Evolutionary conservation across 2,113 vertebrate species (phyloP).

Genomic region (Microtus richardsoni): DNA sequence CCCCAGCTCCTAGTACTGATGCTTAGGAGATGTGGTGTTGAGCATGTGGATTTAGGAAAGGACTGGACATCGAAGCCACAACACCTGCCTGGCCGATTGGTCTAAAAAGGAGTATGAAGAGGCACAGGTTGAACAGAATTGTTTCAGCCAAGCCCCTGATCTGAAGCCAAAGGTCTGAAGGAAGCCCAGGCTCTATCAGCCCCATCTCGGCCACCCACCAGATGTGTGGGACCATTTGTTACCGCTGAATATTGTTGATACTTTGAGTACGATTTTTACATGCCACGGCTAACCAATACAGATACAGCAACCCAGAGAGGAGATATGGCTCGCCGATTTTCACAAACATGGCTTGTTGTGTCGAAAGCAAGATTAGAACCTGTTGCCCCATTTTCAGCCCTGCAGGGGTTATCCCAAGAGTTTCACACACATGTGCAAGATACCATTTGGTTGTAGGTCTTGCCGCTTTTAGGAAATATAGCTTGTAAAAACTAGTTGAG

Average conservation of each 20-base stretch:
- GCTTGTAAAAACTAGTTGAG: slow-evolving; percentile 76
- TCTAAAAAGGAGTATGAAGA: background rate
- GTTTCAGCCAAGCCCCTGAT: background rate
- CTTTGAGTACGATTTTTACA: background rate
- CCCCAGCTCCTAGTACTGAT: background rate
- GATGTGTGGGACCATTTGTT: background rate
- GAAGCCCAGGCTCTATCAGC: background rate
- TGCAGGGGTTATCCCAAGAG: background rate
- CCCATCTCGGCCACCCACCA: background rate
- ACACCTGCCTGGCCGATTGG: background rate
- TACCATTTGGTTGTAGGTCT: slow-evolving; percentile 77
- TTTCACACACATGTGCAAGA: slow-evolving; percentile 72
- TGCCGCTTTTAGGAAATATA: slow-evolving; percentile 77
- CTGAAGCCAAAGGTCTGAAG: background rate
- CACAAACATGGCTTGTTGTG: background rate
- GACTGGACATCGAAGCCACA: background rate
- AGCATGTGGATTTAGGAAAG: background rate
- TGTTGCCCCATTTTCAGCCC: background rate
- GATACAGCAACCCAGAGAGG: background rate
- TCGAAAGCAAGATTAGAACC: slow-evolving; percentile 50
- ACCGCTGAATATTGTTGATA: background rate
- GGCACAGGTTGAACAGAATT: background rate
- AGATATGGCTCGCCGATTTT: background rate
- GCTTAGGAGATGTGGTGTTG: background rate
- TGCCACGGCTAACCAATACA: background rate